Percentiles rank a stretch among this genome's conserved stretches.
phyloP scores from a whole-genome alignment of 2,888 invertebrate species.

The Lamellibrachia satsuma region DNA sequence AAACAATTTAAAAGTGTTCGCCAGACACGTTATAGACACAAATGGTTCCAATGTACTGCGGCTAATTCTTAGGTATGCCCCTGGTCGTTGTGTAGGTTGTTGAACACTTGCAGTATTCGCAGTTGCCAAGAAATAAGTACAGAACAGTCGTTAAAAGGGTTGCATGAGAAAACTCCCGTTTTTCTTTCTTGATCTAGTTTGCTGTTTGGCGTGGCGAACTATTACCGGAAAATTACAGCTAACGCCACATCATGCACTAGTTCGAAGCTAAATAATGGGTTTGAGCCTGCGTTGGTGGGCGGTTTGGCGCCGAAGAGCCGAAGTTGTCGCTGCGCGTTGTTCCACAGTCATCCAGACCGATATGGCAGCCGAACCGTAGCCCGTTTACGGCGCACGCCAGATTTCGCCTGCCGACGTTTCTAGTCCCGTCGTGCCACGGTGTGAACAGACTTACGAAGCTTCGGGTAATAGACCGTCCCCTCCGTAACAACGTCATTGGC shows the following conservation, averaged over 20 bases:
- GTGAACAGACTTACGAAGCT: background rate
- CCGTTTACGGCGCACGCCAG: background rate
- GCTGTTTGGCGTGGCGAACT: too few relatives aligned
- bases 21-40: too few relatives aligned
- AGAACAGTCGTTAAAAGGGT: too few relatives aligned
- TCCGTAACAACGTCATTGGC: background rate
- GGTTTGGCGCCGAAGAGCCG: background rate
- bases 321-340: background rate
- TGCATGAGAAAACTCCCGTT: too few relatives aligned
- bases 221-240: background rate
- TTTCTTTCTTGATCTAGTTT: too few relatives aligned
- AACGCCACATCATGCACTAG: background rate
- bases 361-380: background rate
- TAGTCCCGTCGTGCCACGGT: background rate
- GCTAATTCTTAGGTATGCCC: too few relatives aligned
- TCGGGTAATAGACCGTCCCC: background rate
- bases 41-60: too few relatives aligned
- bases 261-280: background rate
- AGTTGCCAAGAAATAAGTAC: too few relatives aligned
- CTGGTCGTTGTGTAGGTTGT: too few relatives aligned
- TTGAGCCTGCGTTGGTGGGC: background rate
- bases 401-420: background rate
- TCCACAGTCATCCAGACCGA: background rate
- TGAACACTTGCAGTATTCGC: too few relatives aligned
- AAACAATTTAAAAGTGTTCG: too few relatives aligned